These are phyloP conservation scores for Scleropages formosus DNA, from an alignment of 2,797 vertebrate species.

Conservation along the genomic window DNA sequence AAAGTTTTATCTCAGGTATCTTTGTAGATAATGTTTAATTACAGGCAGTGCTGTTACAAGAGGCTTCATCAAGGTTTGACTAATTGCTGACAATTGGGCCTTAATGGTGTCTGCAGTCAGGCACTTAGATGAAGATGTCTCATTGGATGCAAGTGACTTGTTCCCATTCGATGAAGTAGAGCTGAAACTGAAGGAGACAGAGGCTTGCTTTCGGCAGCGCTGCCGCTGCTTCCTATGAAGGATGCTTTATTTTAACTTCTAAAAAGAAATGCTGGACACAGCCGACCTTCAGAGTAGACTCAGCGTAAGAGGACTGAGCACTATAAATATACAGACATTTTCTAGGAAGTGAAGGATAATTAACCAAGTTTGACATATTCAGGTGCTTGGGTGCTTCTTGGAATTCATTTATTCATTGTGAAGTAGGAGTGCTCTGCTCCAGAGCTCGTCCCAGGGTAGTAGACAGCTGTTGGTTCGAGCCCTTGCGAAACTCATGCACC, in stretches of 20 bases:
- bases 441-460: conserved; percentile 4
- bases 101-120: conserved; percentile 33
- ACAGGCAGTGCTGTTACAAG: conserved; percentile 30
- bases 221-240: neutral
- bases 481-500: conserved; percentile 6
- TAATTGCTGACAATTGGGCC: conserved; percentile 45
- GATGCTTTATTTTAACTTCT: conserved; percentile 4
- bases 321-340: neutral
- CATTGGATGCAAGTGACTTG: neutral
- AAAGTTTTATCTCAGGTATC: conserved; percentile 38
- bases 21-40: conserved; percentile 35
- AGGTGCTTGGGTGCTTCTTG: conserved; percentile 5
- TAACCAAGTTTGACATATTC: conserved; percentile 1
- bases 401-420: neutral
- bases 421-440: neutral
- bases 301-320: neutral
- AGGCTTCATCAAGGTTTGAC: conserved; percentile 29
- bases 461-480: neutral
- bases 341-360: neutral
- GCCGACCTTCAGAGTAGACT: neutral
- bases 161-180: neutral
- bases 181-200: neutral
- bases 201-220: neutral
- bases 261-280: neutral
- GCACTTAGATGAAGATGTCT: conserved; percentile 34